Evolutionary conservation across 2,797 vertebrate genomes (phyloP).

Genomic region (Cetoscarus ocellatus): DNA sequence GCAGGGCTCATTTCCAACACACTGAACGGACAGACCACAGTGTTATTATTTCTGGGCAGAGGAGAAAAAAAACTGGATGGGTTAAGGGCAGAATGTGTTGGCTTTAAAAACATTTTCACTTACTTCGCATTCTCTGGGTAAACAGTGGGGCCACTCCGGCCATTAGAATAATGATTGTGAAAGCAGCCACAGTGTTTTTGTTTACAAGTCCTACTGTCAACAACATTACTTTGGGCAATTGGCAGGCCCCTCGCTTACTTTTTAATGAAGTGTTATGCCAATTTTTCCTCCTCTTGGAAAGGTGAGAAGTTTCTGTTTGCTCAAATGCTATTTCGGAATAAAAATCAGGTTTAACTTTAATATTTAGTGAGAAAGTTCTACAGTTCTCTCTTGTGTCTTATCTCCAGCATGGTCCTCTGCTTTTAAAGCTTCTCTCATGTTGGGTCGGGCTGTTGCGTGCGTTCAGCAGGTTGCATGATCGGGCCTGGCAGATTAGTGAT

Average conservation of each 20-base stretch:
- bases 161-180: slow-evolving; percentile 35
- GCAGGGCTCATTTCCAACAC: slow-evolving; percentile 45
- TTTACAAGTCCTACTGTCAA: slow-evolving; percentile 55
- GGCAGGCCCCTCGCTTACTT: slow-evolving; percentile 38
- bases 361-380: slow-evolving; percentile 36
- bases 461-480: slow-evolving; percentile 67
- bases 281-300: slow-evolving; percentile 37
- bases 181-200: slow-evolving; percentile 48
- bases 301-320: slow-evolving; percentile 48
- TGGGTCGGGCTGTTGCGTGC: slow-evolving; percentile 43
- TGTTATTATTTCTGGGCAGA: slow-evolving; percentile 37
- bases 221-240: slow-evolving; percentile 33
- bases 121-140: slow-evolving; percentile 38
- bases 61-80: slow-evolving; percentile 36
- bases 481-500: slow-evolving; percentile 73
- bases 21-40: slow-evolving; percentile 21
- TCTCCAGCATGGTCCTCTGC: slow-evolving; percentile 32
- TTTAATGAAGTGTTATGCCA: slow-evolving; percentile 55
- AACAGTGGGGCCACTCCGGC: slow-evolving; percentile 19
- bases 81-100: slow-evolving; percentile 40
- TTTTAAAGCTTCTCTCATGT: slow-evolving; percentile 54
- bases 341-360: slow-evolving; percentile 33
- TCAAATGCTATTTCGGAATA: slow-evolving; percentile 16
- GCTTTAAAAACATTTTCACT: slow-evolving; percentile 39
- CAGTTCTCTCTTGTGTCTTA: slow-evolving; percentile 13